A percentile compares a stretch with the other conserved stretches of the same genome.
These are phyloP conservation scores for Asarcornis scutulata DNA, from an alignment of 2,113 vertebrate species.

Conservation along the genomic window DNA sequence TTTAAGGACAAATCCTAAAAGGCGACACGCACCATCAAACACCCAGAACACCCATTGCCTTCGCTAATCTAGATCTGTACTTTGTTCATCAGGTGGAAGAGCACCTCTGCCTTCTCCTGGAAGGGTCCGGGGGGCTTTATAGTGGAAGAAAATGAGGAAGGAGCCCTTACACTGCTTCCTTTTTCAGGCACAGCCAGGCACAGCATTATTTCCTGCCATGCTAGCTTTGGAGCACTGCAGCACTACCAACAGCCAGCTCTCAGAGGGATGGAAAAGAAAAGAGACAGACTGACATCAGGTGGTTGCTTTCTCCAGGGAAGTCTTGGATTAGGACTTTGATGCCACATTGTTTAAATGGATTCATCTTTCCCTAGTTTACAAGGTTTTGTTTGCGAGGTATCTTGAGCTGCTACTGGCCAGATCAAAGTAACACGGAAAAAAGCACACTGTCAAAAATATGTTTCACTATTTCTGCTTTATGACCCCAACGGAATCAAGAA, in stretches of 20 bases:
- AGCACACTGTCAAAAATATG: background rate
- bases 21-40: background rate
- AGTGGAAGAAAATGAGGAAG: background rate
- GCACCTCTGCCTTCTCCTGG: background rate
- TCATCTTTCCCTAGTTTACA: background rate
- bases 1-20: background rate
- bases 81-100: background rate
- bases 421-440: background rate
- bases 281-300: background rate
- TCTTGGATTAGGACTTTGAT: background rate
- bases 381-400: background rate
- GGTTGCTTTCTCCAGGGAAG: background rate
- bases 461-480: constrained; percentile 12
- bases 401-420: background rate
- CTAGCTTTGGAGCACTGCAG: background rate
- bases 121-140: background rate
- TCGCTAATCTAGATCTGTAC: background rate
- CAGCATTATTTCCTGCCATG: background rate
- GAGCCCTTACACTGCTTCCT: background rate
- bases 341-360: background rate
- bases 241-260: background rate
- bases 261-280: background rate
- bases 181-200: background rate
- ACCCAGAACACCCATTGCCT: background rate
- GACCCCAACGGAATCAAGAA: background rate